Evolutionary conservation across 2,888 invertebrate genomes (phyloP), one percentile per base, ranked within the genome.

Genomic region (Lasioglossum figueresi): DNA sequence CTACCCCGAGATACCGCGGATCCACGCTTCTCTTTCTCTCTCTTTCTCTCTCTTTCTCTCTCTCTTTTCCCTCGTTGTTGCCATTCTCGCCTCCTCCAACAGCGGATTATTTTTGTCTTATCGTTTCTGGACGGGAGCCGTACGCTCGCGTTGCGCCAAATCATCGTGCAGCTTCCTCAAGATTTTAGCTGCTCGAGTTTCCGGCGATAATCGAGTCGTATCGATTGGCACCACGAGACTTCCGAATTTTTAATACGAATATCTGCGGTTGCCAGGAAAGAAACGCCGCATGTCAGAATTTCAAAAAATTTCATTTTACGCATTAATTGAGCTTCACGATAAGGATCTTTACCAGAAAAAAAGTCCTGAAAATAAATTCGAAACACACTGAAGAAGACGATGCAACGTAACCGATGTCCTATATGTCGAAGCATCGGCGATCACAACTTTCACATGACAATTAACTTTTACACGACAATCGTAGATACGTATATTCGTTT

Each of bases 101-200:
- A 52, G n/a, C 34, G 70, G 82, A 84, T 84, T 82, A 84, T 84
- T 82, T 82, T 82, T 71, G 43, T 75, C 83, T 85, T 85, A 74
- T 85, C 84, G 45, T 83, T 72, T 76, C 76, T 76, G 78, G 74
- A 82, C 71, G 70, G 52, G 63, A 63, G 52, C 74, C 82, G 52
- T 66, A 56, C 31, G 34, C 43, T 31, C 48, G 14, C 40, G 43
- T 14, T 59, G 34, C 59, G 31, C 2, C 76, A 43, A 70, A 82
- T 79, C 66, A 83, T 73, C 56, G 76, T 34, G 75, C 45, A 52
- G 52, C 31, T 75, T 70, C 34, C 31, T 27, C 40, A 10, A 56
- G 56, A 56, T n/a, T 56, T 10, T n/a, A n/a, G n/a, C 56, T 56
- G 4, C n/a, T 8, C 56, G 12, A n/a, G n/a, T n/a, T 56, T 0